These are phyloP conservation scores for Zoanthus sansibaricus DNA, from an alignment of 92 coral and sea anemone species.

Conservation along the genomic window DNA sequence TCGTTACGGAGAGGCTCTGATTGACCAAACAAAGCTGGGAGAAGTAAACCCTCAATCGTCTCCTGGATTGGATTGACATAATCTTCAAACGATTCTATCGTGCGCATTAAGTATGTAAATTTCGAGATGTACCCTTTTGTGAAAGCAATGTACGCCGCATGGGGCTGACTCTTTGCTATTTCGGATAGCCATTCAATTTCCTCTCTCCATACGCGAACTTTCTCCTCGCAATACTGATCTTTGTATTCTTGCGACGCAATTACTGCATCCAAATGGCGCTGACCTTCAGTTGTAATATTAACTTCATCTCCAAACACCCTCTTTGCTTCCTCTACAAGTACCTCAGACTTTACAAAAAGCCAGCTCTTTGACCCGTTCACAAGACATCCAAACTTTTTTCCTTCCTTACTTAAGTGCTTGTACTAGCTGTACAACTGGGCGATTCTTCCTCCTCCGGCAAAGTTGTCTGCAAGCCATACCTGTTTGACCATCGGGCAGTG, in stretches of 20 bases:
- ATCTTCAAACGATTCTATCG: no score
- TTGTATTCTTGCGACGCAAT: constrained; percentile 4
- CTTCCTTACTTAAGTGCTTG: constrained; percentile 45
- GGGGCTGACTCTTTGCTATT: no score
- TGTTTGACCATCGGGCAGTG: not conserved
- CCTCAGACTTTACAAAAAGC: no score
- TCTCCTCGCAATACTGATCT: no score
- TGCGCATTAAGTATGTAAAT: no score
- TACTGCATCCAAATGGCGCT: constrained; percentile 11
- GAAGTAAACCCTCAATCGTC: not conserved
- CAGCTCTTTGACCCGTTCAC: no score
- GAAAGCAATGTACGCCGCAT: no score
- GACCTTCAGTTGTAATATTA: no score
- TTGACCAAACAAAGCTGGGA: not conserved
- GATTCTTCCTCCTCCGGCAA: constrained; percentile 43
- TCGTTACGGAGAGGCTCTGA: not conserved
- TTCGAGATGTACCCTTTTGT: no score
- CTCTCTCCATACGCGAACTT: not conserved
- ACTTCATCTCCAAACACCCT: no score
- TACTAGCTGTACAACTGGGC: constrained; percentile 47
- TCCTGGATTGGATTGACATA: not conserved
- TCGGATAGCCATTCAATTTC: constrained; percentile 6
- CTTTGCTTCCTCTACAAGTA: no score
- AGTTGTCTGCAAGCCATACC: not conserved
- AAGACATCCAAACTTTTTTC: constrained; percentile 19